Evolutionary conservation across 2,113 vertebrate species (phyloP).

Genomic region (Cynoglossus semilaevis): DNA sequence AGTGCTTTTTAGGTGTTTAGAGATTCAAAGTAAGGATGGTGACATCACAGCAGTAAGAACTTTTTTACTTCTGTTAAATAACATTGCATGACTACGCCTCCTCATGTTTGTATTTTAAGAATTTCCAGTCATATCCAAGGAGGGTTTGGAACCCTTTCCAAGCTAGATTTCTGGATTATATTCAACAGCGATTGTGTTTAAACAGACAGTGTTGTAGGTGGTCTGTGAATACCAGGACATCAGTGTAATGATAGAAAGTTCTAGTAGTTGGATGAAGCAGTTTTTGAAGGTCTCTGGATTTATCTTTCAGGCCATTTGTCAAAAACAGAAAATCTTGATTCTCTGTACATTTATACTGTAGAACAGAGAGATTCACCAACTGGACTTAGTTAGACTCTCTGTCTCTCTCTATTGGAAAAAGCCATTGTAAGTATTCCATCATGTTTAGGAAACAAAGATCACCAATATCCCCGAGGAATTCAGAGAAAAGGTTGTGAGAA

Average conservation of each 20-base stretch:
- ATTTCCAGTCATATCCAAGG: no score
- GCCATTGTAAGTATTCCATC: slow-evolving; percentile 63
- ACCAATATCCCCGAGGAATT: slow-evolving; percentile 26
- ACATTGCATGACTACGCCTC: no score
- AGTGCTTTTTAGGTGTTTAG: no score
- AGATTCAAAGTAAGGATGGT: no score
- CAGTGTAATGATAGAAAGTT: neutral
- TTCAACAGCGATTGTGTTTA: no score
- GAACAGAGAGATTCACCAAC: neutral
- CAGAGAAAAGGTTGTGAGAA: no score
- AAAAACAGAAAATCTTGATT: neutral
- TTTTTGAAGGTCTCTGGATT: neutral
- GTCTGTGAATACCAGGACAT: neutral
- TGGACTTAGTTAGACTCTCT: neutral
- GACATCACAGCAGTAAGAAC: no score
- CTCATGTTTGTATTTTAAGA: no score
- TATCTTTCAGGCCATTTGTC: neutral
- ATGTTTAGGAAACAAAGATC: slow-evolving; percentile 33
- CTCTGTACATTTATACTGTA: neutral
- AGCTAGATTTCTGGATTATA: neutral
- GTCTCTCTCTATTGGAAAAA: slow-evolving; percentile 27
- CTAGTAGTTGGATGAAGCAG: neutral
- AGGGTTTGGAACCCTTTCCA: neutral
- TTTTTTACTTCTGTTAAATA: no score
- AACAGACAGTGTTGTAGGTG: neutral